Base-by-base conservation (phyloP, 2,113 vertebrate genomes). In the Vireo altiloquus region DNA sequence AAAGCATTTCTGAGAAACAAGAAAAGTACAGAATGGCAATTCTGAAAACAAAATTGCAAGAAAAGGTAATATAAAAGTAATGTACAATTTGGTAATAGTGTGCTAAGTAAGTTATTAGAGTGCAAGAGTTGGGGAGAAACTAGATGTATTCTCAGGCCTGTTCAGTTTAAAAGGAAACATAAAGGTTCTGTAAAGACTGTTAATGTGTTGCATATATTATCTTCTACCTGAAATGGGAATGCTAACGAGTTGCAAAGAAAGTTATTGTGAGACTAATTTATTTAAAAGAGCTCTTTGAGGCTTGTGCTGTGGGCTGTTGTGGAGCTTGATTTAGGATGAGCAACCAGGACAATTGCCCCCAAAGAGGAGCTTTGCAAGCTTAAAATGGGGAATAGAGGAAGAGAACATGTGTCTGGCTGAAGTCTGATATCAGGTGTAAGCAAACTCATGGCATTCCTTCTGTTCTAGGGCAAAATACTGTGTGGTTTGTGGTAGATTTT, bases 91-190 rank as follows among this genome's bases (percentile, higher is more conserved):
- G 63, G 92, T 94, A 94, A 90, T 96, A 74, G 44, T 80, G 71
- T 86, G 87, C 94, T 97, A 95, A 95, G 66, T 83, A 95, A 96
- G 95, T 96, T 96, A 78, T 97, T 97, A 97, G 82, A 96, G 96
- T 97, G 81, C 91, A 96, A 49, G 68, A 90, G 68, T 83, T 63
- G 56, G 28, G 59, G 59, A 68, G 19, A 82, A 93, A 64, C 40
- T 92, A 81, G 77, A 94, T 59, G 47, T 50, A 90, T 85, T 90
- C 82, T 95, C 79, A 72, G 35, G 47, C 84, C 56, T 97, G 72
- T 91, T 95, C 92, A 23, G 65, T 93, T 91, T 95, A 92, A 96
- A 91, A 96, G 92, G 90, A 81, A 97, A 87, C 64, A 77, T 83
- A 69, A 92, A 89, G 59, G 42, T 57, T 83, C 84, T 94, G 44